Evolutionary conservation across 2,797 vertebrate genomes (phyloP), one percentile per base, ranked within the genome.

Genomic region (Melanogrammus aeglefinus): DNA sequence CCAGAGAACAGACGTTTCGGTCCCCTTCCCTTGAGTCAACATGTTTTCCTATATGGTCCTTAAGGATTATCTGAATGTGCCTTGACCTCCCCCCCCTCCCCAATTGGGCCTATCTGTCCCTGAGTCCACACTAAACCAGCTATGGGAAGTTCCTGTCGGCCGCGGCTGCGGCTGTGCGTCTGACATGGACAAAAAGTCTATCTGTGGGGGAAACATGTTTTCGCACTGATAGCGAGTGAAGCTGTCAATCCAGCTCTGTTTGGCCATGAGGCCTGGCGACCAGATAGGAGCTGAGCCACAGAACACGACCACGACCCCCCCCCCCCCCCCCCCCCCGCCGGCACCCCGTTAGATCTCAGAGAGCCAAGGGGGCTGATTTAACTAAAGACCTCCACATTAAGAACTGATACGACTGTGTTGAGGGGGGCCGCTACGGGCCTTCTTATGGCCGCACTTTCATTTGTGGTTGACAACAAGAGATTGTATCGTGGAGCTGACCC

Each of bases 51-150:
- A 70, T 29, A 70, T n/a, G 16, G 73, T 39, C 72, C 33, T 51
- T n/a, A 41, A 57, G 24, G 75, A 73, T 47, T 33, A 76, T 29
- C 63, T 27, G 2, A 73, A 75, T 77, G 24, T 33, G 76, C 73
- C 27, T 38, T 27, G 12, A 73, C 75, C 73, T 35, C 27, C 6
- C 35, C 76, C 74, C 13, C 31, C 74, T 4, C 31, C 31, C 16
- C 39, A 72, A 71, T 74, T 24, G 36, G 39, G 76, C 36, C 72
- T 81, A 75, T 80, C 79, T 75, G 57, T 35, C 36, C 39, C 35
- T 14, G 24, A n/a, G 63, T 71, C 72, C 66, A 72, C 33, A 69
- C 74, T 24, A 72, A 78, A 76, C 73, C 73, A 73, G 79, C 31
- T 47, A 12, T 1, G 73, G 73, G 73, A 13, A 44, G 47, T 57